Evolutionary conservation across 2,888 invertebrate genomes (phyloP).

Genomic region (Encarsia formosa): DNA sequence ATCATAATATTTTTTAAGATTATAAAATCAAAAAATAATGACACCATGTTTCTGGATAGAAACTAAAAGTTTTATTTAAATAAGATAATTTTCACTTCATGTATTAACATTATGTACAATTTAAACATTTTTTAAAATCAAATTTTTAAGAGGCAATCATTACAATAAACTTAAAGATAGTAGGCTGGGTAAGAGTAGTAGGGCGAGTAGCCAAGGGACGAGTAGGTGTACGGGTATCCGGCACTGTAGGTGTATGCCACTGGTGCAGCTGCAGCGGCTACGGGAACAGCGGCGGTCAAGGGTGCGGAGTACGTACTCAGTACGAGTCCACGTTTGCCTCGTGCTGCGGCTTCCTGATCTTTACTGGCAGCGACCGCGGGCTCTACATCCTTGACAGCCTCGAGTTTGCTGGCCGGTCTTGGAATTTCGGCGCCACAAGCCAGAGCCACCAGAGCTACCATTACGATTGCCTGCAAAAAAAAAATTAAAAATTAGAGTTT

Average conservation of each 20-base stretch:
- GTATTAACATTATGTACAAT: too few species aligned
- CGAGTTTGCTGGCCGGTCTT: constrained; percentile 9
- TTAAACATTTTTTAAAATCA: too few species aligned
- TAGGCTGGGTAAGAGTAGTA: constrained; percentile 14
- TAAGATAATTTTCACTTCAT: too few species aligned
- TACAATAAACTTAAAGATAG: too few species aligned
- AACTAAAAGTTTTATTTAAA: too few species aligned
- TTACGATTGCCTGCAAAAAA: constrained; percentile 13
- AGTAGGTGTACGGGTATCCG: constrained; percentile 18
- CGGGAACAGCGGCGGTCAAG: constrained; percentile 7
- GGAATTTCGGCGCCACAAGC: constrained; percentile 5
- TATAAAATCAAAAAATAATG: too few species aligned
- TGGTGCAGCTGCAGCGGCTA: constrained; percentile 6
- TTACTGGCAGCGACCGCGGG: not conserved
- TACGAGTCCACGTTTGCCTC: constrained; percentile 10
- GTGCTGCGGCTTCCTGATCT: not conserved
- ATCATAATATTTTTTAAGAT: too few species aligned
- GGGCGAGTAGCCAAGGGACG: constrained; percentile 14
- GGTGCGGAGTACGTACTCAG: not conserved
- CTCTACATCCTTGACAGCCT: constrained; percentile 8
- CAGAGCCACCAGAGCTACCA: constrained; percentile 13
- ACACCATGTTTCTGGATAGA: too few species aligned
- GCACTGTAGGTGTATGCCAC: not conserved
- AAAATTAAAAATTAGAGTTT: not conserved
- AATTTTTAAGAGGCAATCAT: too few species aligned